phyloP scores from a whole-genome alignment of 2,113 vertebrate species.

The Phalacrocorax pelagicus region DNA sequence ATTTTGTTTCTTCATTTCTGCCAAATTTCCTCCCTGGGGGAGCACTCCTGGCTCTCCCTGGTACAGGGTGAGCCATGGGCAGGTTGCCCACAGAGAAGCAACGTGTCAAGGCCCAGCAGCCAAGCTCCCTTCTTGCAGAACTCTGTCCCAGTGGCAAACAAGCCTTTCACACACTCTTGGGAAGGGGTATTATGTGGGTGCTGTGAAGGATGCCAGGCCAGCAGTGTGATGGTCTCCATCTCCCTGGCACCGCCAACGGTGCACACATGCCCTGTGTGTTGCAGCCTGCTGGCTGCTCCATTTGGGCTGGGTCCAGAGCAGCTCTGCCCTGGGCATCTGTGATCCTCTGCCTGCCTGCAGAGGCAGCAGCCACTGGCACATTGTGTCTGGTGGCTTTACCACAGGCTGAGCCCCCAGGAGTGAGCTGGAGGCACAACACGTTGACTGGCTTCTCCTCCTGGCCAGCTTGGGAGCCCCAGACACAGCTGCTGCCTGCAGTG shows the following conservation, averaged over 20 bases:
- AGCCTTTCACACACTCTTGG: neutral
- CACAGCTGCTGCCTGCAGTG: neutral
- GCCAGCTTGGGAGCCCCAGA: neutral
- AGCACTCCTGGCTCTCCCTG: neutral
- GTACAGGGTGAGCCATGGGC: neutral
- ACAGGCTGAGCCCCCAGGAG: neutral
- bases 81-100: neutral
- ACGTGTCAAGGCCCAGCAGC: neutral
- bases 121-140: neutral
- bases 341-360: neutral
- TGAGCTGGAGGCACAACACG: neutral
- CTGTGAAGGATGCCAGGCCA: neutral
- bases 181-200: rapidly evolving
- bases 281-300: neutral
- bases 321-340: neutral
- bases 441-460: neutral
- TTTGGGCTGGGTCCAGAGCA: neutral
- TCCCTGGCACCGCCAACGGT: neutral
- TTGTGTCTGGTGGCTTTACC: neutral
- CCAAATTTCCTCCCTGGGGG: neutral
- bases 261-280: neutral
- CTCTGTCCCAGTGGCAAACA: neutral
- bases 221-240: neutral
- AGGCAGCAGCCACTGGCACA: neutral
- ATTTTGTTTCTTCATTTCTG: neutral